A percentile compares a stretch with the other conserved stretches of the same genome.
These are phyloP conservation scores for Rostratula benghalensis DNA, from an alignment of 2,113 vertebrate species.

Conservation along the genomic window DNA sequence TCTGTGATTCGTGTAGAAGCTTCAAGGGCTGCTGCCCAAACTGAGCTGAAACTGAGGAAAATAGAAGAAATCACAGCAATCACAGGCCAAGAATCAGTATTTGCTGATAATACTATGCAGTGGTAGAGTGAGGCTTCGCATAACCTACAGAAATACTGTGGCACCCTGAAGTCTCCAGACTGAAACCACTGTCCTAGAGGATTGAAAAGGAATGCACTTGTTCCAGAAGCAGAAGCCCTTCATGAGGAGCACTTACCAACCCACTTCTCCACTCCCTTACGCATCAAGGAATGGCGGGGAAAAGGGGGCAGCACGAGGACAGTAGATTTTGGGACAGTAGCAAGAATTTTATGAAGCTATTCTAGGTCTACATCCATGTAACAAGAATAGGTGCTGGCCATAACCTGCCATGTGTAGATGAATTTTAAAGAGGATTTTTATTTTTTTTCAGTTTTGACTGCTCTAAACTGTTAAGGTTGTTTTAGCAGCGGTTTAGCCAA, in stretches of 20 bases:
- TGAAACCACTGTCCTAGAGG: background rate
- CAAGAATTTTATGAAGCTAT: background rate
- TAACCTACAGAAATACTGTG: background rate
- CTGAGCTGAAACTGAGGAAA: background rate
- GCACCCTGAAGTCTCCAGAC: background rate
- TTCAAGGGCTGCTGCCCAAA: background rate
- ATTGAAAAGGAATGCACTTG: background rate
- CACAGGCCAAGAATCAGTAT: background rate
- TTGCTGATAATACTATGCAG: background rate
- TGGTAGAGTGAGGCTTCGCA: background rate
- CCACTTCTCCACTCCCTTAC: background rate
- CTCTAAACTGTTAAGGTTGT: background rate
- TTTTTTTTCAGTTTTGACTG: background rate
- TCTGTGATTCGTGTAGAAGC: background rate
- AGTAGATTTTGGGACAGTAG: background rate
- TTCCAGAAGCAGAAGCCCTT: background rate
- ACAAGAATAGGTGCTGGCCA: background rate
- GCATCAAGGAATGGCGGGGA: background rate
- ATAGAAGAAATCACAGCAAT: background rate
- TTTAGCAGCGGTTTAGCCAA: background rate
- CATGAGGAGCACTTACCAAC: background rate
- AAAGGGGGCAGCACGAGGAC: background rate
- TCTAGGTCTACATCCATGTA: background rate
- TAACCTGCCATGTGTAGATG: background rate
- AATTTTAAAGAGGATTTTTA: background rate